These are phyloP conservation scores for Philopedon plagiatum DNA, from an alignment of 2,888 invertebrate species.

Conservation along the genomic window DNA sequence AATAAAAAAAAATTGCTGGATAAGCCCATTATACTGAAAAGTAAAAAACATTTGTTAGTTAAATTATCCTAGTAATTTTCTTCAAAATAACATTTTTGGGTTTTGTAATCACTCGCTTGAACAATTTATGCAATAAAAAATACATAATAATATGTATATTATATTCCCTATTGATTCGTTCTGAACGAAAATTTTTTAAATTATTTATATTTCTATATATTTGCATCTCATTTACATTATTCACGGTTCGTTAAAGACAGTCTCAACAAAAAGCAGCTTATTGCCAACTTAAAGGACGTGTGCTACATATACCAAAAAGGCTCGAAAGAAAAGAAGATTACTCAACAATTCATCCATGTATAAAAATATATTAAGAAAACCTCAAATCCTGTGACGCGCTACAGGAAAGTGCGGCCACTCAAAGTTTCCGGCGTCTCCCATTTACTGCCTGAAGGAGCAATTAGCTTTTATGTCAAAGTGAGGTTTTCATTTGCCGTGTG, in stretches of 20 bases:
- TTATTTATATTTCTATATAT: too few relatives aligned
- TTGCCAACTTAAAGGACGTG: constrained; percentile 11
- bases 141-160: too few relatives aligned
- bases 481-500: constrained; percentile 59
- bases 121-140: too few relatives aligned
- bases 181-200: too few relatives aligned
- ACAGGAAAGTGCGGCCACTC: constrained; percentile 58
- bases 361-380: constrained; percentile 48
- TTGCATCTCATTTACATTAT: background rate
- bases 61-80: too few relatives aligned
- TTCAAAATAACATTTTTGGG: too few relatives aligned
- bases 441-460: constrained; percentile 68
- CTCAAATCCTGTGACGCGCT: constrained; percentile 53
- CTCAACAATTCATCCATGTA: constrained; percentile 53
- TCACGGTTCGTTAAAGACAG: constrained; percentile 9
- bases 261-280: constrained; percentile 16
- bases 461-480: constrained; percentile 67
- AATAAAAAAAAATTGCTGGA: too few relatives aligned
- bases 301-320: constrained; percentile 30
- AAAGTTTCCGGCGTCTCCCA: constrained; percentile 64
- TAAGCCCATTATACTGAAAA: too few relatives aligned
- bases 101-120: too few relatives aligned
- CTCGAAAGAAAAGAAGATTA: constrained; percentile 50
- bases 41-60: too few relatives aligned
- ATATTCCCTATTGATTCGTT: too few relatives aligned